Conservation (phyloP, 1,140 invertebrate species). For the Heliconius eleuchia region DNA sequence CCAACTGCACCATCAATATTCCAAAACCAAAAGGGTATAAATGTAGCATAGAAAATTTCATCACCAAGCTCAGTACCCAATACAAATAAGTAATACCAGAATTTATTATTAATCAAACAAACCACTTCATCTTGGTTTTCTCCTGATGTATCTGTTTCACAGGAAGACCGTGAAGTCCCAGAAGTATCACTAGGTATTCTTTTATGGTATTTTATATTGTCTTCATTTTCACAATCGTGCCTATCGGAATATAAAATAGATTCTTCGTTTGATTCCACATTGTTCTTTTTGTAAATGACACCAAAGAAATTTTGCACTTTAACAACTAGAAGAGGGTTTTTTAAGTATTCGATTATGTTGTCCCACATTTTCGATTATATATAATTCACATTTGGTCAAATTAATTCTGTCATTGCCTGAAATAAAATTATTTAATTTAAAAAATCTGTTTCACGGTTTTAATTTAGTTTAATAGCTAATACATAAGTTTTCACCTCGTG, state of each 20-base stretch:
- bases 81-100: constrained; percentile 93
- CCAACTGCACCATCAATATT: constrained; percentile 93
- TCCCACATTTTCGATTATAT: constrained; percentile 62
- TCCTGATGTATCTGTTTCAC: constrained; percentile 62
- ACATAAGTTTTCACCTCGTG: neutral
- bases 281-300: constrained; percentile 77
- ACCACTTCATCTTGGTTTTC: constrained; percentile 62
- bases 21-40: constrained; percentile 96
- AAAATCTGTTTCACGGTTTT: neutral
- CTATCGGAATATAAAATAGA: constrained; percentile 59
- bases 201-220: constrained; percentile 58
- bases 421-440: neutral
- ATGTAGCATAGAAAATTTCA: constrained; percentile 93
- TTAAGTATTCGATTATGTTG: constrained; percentile 83
- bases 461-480: neutral
- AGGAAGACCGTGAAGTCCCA: constrained; percentile 64
- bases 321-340: constrained; percentile 86
- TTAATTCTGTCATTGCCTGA: neutral
- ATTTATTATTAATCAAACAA: constrained; percentile 86
- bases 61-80: constrained; percentile 93
- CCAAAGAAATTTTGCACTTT: constrained; percentile 89
- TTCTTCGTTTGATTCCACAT: constrained; percentile 41
- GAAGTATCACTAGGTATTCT: constrained; percentile 64
- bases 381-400: neutral
- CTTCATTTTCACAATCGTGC: constrained; percentile 44